Conservation (phyloP, 2,888 invertebrate species). For the Agrochola circellaris region DNA sequence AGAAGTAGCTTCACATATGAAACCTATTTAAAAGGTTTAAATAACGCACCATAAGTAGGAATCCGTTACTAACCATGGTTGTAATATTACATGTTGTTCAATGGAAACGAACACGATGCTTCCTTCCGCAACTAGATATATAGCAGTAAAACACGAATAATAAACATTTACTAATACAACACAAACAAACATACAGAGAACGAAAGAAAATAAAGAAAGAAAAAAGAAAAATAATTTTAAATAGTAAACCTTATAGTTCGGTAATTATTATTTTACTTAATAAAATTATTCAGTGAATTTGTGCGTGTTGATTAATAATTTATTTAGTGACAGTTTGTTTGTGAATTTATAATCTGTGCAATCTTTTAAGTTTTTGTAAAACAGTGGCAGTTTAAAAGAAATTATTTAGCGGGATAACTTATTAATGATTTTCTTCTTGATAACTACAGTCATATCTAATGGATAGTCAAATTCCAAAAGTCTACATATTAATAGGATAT, state of each 20-base stretch:
- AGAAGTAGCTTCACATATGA: not conserved
- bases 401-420: not conserved
- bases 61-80: not conserved
- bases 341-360: not conserved
- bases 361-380: not conserved
- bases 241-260: slow-evolving; percentile 15
- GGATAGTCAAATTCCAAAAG: not conserved
- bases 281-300: slow-evolving; percentile 18
- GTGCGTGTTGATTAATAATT: slow-evolving; percentile 1
- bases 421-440: no score
- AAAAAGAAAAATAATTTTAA: slow-evolving; percentile 1
- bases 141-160: slow-evolving; percentile 50
- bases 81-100: not conserved
- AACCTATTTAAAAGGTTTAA: not conserved
- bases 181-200: slow-evolving; percentile 62
- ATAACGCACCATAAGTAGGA: not conserved
- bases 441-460: not conserved
- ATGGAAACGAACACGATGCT: slow-evolving; percentile 56
- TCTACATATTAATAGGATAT: not conserved
- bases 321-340: slow-evolving; percentile 5
- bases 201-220: not conserved
- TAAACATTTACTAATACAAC: slow-evolving; percentile 61
- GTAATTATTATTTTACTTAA: slow-evolving; percentile 39
- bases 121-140: slow-evolving; percentile 65
- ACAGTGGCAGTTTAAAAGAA: slow-evolving; percentile 9